A percentile compares a stretch with the other conserved stretches of the same genome.
Evolutionary conservation across 1,140 invertebrate genomes (phyloP).

Genomic region (Philopotamus ludificatus): DNA sequence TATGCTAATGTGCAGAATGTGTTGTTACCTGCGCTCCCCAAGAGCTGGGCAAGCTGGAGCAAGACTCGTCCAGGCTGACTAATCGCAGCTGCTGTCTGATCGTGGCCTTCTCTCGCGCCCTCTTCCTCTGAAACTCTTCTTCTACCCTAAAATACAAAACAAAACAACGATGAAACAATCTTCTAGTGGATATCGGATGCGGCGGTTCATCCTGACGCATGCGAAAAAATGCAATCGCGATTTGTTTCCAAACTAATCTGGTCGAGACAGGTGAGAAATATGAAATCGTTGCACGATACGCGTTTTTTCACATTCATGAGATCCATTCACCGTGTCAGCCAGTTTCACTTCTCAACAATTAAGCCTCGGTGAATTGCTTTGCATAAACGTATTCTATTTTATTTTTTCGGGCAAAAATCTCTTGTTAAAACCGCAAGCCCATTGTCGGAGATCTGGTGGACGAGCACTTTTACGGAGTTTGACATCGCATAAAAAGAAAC

Average conservation of each 20-base stretch:
- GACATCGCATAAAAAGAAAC: too few relatives aligned
- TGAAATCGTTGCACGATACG: background rate
- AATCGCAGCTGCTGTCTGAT: conserved; percentile 71
- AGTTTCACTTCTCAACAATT: conserved; percentile 5
- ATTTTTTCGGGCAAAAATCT: too few relatives aligned
- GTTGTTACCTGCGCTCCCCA: conserved; percentile 43
- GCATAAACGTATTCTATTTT: too few relatives aligned
- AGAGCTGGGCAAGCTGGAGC: conserved; percentile 44
- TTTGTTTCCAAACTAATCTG: too few relatives aligned
- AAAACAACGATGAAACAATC: background rate
- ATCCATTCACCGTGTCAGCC: conserved; percentile 17
- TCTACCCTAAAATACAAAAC: conserved; percentile 54
- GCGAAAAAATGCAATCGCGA: background rate
- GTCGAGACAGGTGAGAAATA: too few relatives aligned
- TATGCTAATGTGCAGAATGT: background rate
- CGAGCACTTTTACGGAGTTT: too few relatives aligned
- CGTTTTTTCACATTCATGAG: background rate
- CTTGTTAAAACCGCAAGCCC: too few relatives aligned
- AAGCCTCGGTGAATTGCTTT: background rate
- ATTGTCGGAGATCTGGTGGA: too few relatives aligned
- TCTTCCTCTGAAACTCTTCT: conserved; percentile 73
- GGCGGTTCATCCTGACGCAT: background rate
- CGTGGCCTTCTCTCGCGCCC: conserved; percentile 71
- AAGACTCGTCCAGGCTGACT: conserved; percentile 59
- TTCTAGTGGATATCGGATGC: background rate